Percentiles rank a stretch among this genome's conserved stretches.
Conservation (phyloP, 1,140 invertebrate species). For the Cephus cinctus region DNA sequence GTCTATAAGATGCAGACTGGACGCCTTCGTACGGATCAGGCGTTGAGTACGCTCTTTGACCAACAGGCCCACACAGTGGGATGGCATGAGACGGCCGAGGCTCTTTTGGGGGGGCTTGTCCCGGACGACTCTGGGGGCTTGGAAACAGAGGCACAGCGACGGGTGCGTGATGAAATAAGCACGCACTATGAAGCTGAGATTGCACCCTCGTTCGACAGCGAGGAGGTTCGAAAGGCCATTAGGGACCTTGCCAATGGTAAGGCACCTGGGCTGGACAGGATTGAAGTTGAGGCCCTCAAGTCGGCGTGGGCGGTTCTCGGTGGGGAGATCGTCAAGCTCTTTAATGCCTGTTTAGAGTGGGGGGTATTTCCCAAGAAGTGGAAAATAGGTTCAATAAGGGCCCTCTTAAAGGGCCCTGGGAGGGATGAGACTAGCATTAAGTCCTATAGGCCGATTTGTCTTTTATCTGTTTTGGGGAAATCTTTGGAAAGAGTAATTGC, state of each 20-base stretch:
- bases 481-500: constrained; percentile 23
- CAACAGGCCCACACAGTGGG: neutral
- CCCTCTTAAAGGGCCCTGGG: constrained; percentile 16
- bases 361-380: constrained; percentile 24
- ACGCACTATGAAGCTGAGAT: constrained; percentile 10
- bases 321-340: neutral
- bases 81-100: neutral
- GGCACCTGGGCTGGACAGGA: neutral
- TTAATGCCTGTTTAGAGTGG: neutral
- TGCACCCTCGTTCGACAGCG: neutral
- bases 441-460: constrained; percentile 22
- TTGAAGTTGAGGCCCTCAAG: neutral
- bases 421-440: constrained; percentile 1
- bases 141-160: constrained; percentile 22
- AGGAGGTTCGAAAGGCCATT: neutral
- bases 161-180: no score
- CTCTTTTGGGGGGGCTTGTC: neutral
- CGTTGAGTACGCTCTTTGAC: neutral
- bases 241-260: neutral
- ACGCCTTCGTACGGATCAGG: neutral
- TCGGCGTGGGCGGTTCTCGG: no score
- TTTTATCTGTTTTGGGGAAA: constrained; percentile 22
- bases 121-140: neutral
- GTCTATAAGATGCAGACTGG: neutral
- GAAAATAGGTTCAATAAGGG: constrained; percentile 25